A percentile compares a stretch with the other conserved stretches of the same genome.
These are phyloP conservation scores for Podarcis cretensis DNA, from an alignment of 2,113 vertebrate species.

Conservation along the genomic window DNA sequence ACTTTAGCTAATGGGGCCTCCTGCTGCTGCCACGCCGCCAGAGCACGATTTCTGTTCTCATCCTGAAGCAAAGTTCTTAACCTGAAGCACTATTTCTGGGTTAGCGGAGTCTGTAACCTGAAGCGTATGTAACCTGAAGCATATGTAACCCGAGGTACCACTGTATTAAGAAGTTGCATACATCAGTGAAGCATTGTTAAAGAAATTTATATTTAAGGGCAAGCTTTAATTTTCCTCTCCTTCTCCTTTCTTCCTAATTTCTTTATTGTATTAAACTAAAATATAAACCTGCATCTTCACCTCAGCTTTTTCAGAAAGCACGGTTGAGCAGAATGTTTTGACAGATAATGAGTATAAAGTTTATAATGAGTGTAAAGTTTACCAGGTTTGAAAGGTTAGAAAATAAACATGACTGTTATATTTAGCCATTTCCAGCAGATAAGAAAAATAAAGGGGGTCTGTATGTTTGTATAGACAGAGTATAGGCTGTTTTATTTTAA, in stretches of 20 bases:
- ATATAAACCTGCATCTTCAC: slow-evolving; percentile 55
- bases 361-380: slow-evolving; percentile 61
- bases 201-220: slow-evolving; percentile 10
- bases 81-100: too few relatives aligned
- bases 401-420: slow-evolving; percentile 41
- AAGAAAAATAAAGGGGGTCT: slow-evolving; percentile 44
- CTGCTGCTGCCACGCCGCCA: too few relatives aligned
- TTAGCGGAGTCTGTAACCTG: too few relatives aligned
- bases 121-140: too few relatives aligned
- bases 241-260: slow-evolving; percentile 23
- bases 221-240: slow-evolving; percentile 17
- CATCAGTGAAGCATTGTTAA: too few relatives aligned
- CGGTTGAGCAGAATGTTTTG: slow-evolving; percentile 51
- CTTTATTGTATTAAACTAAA: slow-evolving; percentile 34
- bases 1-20: too few relatives aligned
- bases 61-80: too few relatives aligned
- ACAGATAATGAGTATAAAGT: slow-evolving; percentile 48
- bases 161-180: slow-evolving; percentile 1
- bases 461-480: slow-evolving; percentile 28
- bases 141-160: too few relatives aligned
- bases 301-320: slow-evolving; percentile 44
- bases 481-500: slow-evolving; percentile 47
- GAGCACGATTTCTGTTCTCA: too few relatives aligned
- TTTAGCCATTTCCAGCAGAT: slow-evolving; percentile 57
- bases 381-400: slow-evolving; percentile 54